Percentiles rank a stretch among this genome's conserved stretches.
Conservation (phyloP, 2,113 vertebrate species). For the Eira barbara region DNA sequence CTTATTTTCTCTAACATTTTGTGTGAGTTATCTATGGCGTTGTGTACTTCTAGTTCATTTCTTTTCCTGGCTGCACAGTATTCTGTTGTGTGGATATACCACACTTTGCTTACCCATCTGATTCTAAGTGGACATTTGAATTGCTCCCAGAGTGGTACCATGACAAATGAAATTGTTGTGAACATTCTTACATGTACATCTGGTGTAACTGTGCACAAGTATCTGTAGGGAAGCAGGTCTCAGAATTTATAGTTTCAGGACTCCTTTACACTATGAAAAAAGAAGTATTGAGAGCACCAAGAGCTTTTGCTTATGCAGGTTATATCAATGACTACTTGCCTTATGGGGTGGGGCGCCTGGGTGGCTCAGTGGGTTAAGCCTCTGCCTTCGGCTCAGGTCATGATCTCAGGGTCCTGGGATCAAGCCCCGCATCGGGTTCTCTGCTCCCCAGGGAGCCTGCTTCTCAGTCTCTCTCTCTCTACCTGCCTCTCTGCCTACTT, state of each 20-base stretch:
- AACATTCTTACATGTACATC: neutral
- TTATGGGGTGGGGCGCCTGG: too few species aligned
- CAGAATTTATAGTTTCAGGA: neutral
- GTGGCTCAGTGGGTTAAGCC: too few species aligned
- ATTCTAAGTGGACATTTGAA: neutral
- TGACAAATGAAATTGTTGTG: neutral
- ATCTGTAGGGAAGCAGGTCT: neutral
- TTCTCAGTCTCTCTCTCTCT: too few species aligned
- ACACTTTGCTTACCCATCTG: neutral
- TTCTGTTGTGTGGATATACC: neutral
- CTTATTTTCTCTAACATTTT: neutral
- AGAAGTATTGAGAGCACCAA: neutral
- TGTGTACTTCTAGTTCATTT: neutral
- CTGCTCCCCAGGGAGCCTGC: too few species aligned
- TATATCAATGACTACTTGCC: neutral
- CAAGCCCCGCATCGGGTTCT: too few species aligned
- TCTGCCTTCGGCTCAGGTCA: too few species aligned
- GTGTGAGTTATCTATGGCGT: too few species aligned
- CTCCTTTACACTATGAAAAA: neutral
- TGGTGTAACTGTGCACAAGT: neutral
- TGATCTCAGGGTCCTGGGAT: too few species aligned
- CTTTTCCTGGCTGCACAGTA: neutral
- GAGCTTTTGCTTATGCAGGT: neutral
- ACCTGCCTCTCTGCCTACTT: too few species aligned
- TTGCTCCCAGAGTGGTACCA: neutral